These are phyloP conservation scores for Tor tambroides DNA, from an alignment of 2,113 vertebrate genomes.

Conservation along the genomic window DNA sequence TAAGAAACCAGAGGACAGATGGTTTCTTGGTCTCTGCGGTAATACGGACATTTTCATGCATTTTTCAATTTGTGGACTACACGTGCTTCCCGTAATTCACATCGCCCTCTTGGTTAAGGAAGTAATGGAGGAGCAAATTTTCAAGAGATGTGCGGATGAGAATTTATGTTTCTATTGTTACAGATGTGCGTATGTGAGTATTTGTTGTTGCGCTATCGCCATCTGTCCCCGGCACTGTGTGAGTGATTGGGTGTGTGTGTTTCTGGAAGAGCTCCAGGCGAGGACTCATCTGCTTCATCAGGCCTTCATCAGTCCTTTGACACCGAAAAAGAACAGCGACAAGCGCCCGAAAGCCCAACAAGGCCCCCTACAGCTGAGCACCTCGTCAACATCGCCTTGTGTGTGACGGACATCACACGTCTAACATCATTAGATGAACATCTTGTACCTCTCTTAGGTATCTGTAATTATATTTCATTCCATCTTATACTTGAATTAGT, in stretches of 20 bases:
- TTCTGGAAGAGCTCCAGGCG: conserved; percentile 42
- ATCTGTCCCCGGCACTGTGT: conserved; percentile 13
- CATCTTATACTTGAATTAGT: neutral
- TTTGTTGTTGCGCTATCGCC: neutral
- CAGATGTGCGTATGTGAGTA: neutral
- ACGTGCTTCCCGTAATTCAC: neutral
- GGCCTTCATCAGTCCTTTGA: conserved; percentile 43
- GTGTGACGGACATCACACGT: neutral
- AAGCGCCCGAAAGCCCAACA: neutral
- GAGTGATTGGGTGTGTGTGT: conserved; percentile 30
- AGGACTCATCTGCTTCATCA: conserved; percentile 38
- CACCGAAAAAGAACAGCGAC: conserved; percentile 22
- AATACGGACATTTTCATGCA: neutral
- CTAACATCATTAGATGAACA: conserved; percentile 8
- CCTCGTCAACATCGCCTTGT: neutral
- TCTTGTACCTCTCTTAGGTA: conserved; percentile 19
- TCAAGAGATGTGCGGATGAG: conserved; percentile 5
- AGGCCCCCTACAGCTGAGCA: conserved; percentile 28
- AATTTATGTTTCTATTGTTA: neutral
- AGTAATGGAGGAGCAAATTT: conserved; percentile 30
- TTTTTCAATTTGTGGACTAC: conserved; percentile 26
- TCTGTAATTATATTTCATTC: neutral
- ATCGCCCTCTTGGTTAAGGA: conserved; percentile 10
- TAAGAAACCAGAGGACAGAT: conserved; percentile 20
- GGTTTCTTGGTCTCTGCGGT: conserved; percentile 23